These are phyloP conservation scores for Tinea semifulvella DNA, from an alignment of 2,888 invertebrate species.

Conservation along the genomic window DNA sequence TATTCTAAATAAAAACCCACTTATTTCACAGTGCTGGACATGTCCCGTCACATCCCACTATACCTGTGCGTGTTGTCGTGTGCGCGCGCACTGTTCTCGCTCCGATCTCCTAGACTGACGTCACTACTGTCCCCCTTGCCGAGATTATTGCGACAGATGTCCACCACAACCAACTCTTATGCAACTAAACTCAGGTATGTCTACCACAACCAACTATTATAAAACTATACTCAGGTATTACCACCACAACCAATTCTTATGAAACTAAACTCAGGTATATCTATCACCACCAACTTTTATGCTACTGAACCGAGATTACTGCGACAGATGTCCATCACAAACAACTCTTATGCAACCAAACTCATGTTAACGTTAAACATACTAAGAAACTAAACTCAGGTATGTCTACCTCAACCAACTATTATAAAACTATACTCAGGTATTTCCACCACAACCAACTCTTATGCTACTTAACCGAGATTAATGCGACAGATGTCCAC, in stretches of 20 bases:
- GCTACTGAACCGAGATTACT: constrained; percentile 82
- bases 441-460: too few species aligned
- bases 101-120: constrained; percentile 73
- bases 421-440: too few species aligned
- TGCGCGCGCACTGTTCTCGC: constrained; percentile 79
- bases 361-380: too few species aligned
- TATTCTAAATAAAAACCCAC: too few species aligned
- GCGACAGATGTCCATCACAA: constrained; percentile 88
- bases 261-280: constrained; percentile 82
- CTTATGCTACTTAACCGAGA: constrained; percentile 75
- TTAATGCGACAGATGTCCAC: constrained; percentile 87
- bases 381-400: too few species aligned
- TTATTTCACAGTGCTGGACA: constrained; percentile 87
- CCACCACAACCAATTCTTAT: constrained; percentile 91
- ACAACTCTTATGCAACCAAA: constrained; percentile 90
- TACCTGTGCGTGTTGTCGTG: constrained; percentile 87
- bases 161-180: constrained; percentile 91
- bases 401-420: too few species aligned
- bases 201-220: too few species aligned
- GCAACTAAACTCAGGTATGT: constrained; percentile 81
- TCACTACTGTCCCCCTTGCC: constrained; percentile 69
- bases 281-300: too few species aligned
- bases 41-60: constrained; percentile 95
- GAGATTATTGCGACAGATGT: constrained; percentile 85
- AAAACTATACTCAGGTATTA: too few species aligned